Evolutionary conservation across 2,797 vertebrate genomes (phyloP), one percentile per base, ranked within the genome.

Genomic region (Hoplostethus atlanticus): DNA sequence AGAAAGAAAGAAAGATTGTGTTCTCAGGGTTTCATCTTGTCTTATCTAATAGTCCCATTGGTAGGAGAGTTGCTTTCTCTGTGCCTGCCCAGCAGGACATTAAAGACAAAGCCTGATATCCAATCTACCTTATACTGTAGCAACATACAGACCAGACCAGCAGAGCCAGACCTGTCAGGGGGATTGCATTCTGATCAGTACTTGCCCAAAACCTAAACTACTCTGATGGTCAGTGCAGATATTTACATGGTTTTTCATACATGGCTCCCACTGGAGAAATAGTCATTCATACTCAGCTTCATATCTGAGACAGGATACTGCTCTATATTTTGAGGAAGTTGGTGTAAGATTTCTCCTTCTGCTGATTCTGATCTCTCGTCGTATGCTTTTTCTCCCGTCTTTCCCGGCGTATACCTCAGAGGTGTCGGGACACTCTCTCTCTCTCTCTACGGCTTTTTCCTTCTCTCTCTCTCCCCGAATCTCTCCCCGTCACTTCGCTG

Each of bases 31-130:
- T 92, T 89, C 71, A 76, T 50, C 89, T 84, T 89, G 83, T 91
- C 87, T 88, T 56, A 58, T 86, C 83, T 89, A 91, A 89, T 91
- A 78, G 88, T 90, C 89, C 83, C 88, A 72, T 60, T 83, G 88
- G 81, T 88, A 71, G 75, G 80, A 64, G 66, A 77, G 71, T 69
- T 84, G 68, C 70, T 83, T 73, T 85, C 71, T 86, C 63, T 86
- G 80, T 85, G 86, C 79, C 7, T n/a, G 71, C 77, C 61, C 77
- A 89, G 84, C 85, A 86, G 80, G 81, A 73, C 81, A 78, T 89
- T 64, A 90, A 89, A 89, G 79, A 72, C 79, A 75, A 71, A 68
- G 67, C 9, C 72, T 73, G 79, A 79, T 80, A 83, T 85, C 80
- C 80, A 86, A 88, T 84, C 77, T 80, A 84, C 57, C 68, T 70